A percentile compares a stretch with the other conserved stretches of the same genome.
Evolutionary conservation across 1,140 invertebrate genomes (phyloP).

Genomic region (Drosophila hydei): DNA sequence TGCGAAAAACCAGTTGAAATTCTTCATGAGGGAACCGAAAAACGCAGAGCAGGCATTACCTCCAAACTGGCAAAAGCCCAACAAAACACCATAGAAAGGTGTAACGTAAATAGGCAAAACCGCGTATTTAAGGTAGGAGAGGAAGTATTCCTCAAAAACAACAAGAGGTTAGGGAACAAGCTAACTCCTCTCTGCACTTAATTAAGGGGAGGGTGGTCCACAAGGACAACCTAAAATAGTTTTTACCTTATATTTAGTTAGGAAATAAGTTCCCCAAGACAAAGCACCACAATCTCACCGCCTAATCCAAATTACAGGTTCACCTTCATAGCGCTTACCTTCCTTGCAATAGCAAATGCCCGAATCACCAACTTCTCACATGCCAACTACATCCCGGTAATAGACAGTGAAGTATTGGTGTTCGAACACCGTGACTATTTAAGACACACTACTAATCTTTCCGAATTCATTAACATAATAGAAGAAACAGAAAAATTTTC

Average conservation of each 20-base stretch:
- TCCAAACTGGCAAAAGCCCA: no score
- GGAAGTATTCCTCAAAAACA: constrained; percentile 23
- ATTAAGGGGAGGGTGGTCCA: no score
- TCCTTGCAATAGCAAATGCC: not conserved
- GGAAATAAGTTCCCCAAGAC: constrained; percentile 1
- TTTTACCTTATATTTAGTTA: constrained; percentile 3
- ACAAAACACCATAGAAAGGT: no score
- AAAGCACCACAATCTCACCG: not conserved
- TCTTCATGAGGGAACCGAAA: no score
- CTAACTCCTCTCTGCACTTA: constrained; percentile 15
- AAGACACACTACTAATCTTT: constrained; percentile 3
- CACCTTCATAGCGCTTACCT: not conserved
- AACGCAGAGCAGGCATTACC: no score
- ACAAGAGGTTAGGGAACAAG: constrained; percentile 37
- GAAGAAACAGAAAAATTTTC: constrained; percentile 6
- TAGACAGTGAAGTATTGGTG: constrained; percentile 8
- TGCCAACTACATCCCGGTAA: constrained; percentile 2
- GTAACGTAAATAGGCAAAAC: constrained; percentile 9
- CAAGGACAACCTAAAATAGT: no score
- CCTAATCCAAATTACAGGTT: constrained; percentile 1
- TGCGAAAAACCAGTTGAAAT: no score
- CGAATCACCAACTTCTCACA: not conserved
- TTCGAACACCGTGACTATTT: constrained; percentile 5
- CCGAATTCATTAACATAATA: constrained; percentile 6
- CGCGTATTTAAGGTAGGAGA: constrained; percentile 28